Evolutionary conservation across 35 echinoderm and acorn worm species (phyloP), one percentile per base, ranked within the genome.

Genomic region (Diadema setosum): DNA sequence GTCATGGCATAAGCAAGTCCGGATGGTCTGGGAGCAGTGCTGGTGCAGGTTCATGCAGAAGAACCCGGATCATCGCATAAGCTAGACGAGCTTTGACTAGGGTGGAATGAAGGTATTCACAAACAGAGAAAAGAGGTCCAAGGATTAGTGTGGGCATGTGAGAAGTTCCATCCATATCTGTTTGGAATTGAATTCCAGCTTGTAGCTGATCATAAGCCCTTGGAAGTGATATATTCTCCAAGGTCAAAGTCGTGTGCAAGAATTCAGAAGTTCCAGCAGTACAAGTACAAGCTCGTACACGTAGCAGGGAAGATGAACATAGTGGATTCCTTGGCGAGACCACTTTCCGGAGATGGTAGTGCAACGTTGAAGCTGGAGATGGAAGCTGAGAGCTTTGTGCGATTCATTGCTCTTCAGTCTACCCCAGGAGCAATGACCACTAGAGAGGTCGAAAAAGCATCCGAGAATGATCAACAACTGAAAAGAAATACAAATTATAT

Each of bases 81-180:
- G 94, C 74, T n/a, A 93, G 90, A 49, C 70, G 82, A 43, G 46
- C 39, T 2, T 31, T 97, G 0, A 63, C 57, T 31, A 82, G 55
- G 34, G 58, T 63, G 30, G 87, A 90, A 58, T 39, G 42, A 50
- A 43, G 82, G 3, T 97, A 89, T 39, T 93, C 89, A 18, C 89
- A 91, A 46, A 96, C 75, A 33, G 93, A 95, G 39, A 90, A n/a
- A 87, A 29, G 88, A 91, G 58, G 93, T 89, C 16, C 26, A 87
- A 24, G 93, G 63, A 24, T 21, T 91, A 15, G 87, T 91, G 11
- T 95, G 83, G 88, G 83, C 84, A 41, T 89, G 86, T 64, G 81
- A 94, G 90, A 33, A 15, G n/a, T n/a, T n/a, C n/a, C n/a, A n/a
- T n/a, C n/a, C n/a, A n/a, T n/a, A n/a, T n/a, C n/a, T 95, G 45